Base-by-base conservation (phyloP, 2,797 vertebrate genomes). In the Tenualosa ilisha region DNA sequence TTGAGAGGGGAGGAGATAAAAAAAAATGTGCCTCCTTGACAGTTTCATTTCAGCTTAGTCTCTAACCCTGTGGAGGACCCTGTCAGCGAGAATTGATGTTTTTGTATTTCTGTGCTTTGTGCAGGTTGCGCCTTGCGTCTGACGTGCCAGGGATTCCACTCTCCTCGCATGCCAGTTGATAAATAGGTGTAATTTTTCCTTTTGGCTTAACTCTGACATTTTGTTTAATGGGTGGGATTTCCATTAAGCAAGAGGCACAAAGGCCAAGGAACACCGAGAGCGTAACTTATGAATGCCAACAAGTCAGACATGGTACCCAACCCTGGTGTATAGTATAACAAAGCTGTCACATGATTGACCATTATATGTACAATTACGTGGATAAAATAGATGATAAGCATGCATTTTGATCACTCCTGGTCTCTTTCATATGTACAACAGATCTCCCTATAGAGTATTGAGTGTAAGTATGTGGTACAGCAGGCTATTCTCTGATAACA, bases 141-240 rank as follows among this genome's bases (percentile, higher is more conserved):
- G 43, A 84, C 68, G 75, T 85, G 82, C 61, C 49, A 82, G 81
- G 68, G 84, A 87, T 87, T 87, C 84, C 85, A 83, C 56, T 84
- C 84, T 86, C 31, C 85, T 72, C 82, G 61, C 86, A 86, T 89
- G 86, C 54, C 81, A 79, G 65, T 89, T 91, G 86, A 91, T 91
- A 86, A 89, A 88, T 90, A 84, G 84, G 82, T 85, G 82, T 86
- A 86, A 87, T 86, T 87, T 63, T 86, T 81, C 81, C 82, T 54
- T 84, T 79, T 84, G 37, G 53, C 51, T 82, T 82, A 86, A 83
- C 63, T 83, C 81, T 63, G 87, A 72, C 79, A 82, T 65, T 82
- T 31, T 84, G 83, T 46, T 56, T 63, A 86, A 88, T 84, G 85
- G 26, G 54, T 54, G 72, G 72, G 72, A 79, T 40, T 79, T 79